Conservation (phyloP, 37 sponge, comb jelly and placozoan species). For the Amphimedon queenslandica region DNA sequence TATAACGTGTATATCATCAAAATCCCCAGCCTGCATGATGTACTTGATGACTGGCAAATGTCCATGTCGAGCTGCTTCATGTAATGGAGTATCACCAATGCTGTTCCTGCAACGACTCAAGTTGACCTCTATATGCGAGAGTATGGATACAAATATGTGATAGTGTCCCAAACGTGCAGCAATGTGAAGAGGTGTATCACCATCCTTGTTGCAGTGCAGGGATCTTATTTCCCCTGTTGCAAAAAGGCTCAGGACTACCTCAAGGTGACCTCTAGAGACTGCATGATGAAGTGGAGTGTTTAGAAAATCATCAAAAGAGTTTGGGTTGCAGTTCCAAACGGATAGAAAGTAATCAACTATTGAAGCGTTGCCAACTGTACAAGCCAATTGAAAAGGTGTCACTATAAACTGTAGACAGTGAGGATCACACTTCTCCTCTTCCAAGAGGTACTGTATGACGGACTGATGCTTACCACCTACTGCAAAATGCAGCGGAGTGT, state of each 20-base stretch:
- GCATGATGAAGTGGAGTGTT: not conserved
- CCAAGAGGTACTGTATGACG: not conserved
- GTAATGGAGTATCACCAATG: not conserved
- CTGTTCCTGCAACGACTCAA: not conserved
- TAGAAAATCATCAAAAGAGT: not conserved
- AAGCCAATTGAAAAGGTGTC: not conserved
- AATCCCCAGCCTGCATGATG: not conserved
- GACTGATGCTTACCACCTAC: not conserved
- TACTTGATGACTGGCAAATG: not conserved
- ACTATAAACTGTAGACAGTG: not conserved
- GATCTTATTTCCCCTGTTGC: not conserved
- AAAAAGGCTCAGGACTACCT: not conserved
- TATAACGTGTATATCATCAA: not conserved
- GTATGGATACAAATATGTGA: not conserved
- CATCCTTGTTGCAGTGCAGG: not conserved
- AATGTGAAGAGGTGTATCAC: not conserved
- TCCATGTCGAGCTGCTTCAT: not conserved
- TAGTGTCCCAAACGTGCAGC: not conserved
- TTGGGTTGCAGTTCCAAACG: not conserved
- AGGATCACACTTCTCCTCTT: not conserved
- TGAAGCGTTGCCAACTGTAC: not conserved
- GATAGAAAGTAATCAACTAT: not conserved
- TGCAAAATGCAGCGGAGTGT: not conserved
- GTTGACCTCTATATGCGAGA: not conserved
- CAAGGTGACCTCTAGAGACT: not conserved